Evolutionary conservation across 92 coral and sea anemone species (phyloP), one percentile per base, ranked within the genome.

Genomic region (Blastomussa wellsi): DNA sequence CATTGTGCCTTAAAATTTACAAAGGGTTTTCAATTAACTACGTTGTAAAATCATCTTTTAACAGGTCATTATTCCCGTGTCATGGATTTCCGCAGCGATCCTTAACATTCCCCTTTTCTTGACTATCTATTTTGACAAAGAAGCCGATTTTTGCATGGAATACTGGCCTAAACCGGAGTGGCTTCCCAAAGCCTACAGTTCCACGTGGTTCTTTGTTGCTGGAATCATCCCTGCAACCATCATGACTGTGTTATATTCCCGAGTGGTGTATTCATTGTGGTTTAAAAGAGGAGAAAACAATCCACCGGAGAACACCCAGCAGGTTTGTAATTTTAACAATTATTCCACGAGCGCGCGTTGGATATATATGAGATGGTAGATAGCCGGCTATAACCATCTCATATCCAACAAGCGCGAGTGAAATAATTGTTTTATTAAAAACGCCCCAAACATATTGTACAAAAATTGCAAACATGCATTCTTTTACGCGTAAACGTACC

Each of bases 191-290:
- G 72, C 80, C 19, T 88, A 88, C 47, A 71, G 88, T 4, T 44
- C 84, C 70, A 80, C 72, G 13, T 88, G 91, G 91, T 83, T 88
- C 68, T 57, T 84, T 70, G 76, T 82, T 35, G 88, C 88, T 20
- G 91, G 86, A 28, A 59, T 86, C 29, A 75, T 67, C 2, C 91
- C 91, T 1, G 36, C 72, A 7, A 52, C 42, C 22, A 28, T 88
- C 39, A 83, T 83, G 88, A 77, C 28, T 33, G 59, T 72, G 31
- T 55, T 88, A 38, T 88, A 88, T 60, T 55, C 76, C 29, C 70
- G 65, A 71, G 82, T 88, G 66, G 80, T 81, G 37, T 76, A 81
- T 24, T 32, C 75, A 15, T 70, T 88, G 36, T 88, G 91, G 91
- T 68, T 86, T 20, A 69, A 71, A n/a, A 48, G 48, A 35, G 36